Conservation (phyloP, 2,797 vertebrate genomes). For the Microtus agrestis region DNA sequence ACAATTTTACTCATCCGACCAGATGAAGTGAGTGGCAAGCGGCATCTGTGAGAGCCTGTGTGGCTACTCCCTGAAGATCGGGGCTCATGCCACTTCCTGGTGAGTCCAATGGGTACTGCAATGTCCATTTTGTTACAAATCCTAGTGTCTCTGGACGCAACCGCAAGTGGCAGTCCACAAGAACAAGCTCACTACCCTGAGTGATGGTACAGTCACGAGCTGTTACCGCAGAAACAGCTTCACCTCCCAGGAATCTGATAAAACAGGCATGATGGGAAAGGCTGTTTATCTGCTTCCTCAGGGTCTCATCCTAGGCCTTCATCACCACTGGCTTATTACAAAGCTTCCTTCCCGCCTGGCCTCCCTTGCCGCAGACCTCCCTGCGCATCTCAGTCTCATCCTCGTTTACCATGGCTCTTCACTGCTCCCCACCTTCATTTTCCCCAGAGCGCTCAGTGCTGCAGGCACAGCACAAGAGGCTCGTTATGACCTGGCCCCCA, state of each 20-base stretch:
- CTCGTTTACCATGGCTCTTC: neutral
- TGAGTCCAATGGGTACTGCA: neutral
- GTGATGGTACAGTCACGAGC: neutral
- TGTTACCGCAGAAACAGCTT: constrained; percentile 60
- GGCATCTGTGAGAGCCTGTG: neutral
- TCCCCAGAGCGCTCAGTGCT: neutral
- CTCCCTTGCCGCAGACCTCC: constrained; percentile 4
- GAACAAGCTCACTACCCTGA: constrained; percentile 45
- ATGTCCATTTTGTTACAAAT: constrained; percentile 54
- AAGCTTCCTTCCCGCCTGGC: constrained; percentile 13
- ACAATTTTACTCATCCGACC: neutral
- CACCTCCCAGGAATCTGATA: constrained; percentile 27
- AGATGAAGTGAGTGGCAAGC: neutral
- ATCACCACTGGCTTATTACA: constrained; percentile 62
- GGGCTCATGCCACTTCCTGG: neutral
- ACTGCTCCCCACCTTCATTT: neutral
- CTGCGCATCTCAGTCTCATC: neutral
- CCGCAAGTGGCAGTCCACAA: constrained; percentile 22
- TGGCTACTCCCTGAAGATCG: neutral
- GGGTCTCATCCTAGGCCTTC: neutral
- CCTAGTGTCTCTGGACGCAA: constrained; percentile 22
- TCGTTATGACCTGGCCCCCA: neutral
- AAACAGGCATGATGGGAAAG: constrained; percentile 22
- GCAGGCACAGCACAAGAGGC: neutral
- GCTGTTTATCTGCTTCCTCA: constrained; percentile 4